Evolutionary conservation across 2,888 invertebrate species (phyloP), one percentile per base, ranked within the genome.

Genomic region (Parasteatoda lunata): DNA sequence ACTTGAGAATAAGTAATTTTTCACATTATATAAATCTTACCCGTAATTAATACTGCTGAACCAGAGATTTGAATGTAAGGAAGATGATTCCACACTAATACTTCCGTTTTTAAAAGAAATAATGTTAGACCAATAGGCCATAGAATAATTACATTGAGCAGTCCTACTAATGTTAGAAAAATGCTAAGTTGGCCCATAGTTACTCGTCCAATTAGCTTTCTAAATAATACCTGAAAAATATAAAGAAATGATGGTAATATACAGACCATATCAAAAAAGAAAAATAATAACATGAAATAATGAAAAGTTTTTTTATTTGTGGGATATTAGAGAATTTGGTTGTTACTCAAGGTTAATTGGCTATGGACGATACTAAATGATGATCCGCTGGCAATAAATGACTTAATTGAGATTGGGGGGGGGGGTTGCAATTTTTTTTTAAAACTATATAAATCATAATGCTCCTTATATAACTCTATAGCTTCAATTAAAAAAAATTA

Each of bases 191-290:
- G 97, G 5, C 97, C 97, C 86, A 96, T 95, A 83, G 96, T 96
- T 88, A 97, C 97, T 91, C 97, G 97, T 30, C 98, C 97, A 93
- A 98, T 96, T 90, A 97, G 95, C 93, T 97, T 97, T 91, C 97
- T 96, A 93, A 98, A 98, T 91, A 98, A 94, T 90, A 98, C 98
- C 97, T 98, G 91, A 9, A 51, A 30, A 30, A 30, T 30, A 30
- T 30, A 30, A 59, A 72, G 5, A 73, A 54, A 73, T 9, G 4
- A n/a, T 11, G n/a, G 6, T 5, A 13, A 48, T 70, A 47, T 2
- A 6, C 48, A n/a, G 13, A 70, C n/a, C 5, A 13, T n/a, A 3
- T 9, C 7, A 5, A 68, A 5, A n/a, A 9, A 15, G 5, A 68
- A 9, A 30, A 15, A 15, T 11, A 45, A 30, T 30, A 68, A 68